Conservation (phyloP, 1,140 invertebrate genomes). For the Helicoverpa armigera region DNA sequence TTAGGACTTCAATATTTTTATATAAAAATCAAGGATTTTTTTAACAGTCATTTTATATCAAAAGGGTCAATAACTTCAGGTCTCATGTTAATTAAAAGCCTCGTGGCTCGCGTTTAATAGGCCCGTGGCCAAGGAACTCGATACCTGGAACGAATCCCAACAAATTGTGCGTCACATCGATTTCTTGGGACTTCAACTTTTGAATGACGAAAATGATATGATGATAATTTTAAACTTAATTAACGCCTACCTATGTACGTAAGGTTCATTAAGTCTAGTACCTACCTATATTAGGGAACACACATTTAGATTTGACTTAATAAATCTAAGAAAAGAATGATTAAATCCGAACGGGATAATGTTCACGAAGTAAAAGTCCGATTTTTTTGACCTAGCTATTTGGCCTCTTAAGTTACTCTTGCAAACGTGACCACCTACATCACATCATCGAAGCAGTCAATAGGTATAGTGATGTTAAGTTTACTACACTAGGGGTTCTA, state of each 20-base stretch:
- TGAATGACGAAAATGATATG: background rate
- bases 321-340: too few species aligned
- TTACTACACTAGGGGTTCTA: background rate
- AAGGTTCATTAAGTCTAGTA: too few species aligned
- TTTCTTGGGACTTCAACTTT: background rate
- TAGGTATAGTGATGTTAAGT: background rate
- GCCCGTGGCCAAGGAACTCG: background rate
- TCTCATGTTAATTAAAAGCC: constrained; percentile 1
- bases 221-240: background rate
- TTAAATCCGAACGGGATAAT: too few species aligned
- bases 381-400: too few species aligned
- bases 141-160: constrained; percentile 1
- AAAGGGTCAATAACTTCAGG: background rate
- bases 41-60: background rate
- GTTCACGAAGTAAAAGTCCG: too few species aligned
- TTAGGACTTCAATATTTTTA: background rate
- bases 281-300: too few species aligned
- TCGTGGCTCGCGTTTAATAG: background rate
- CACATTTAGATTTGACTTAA: too few species aligned
- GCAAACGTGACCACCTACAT: too few species aligned
- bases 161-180: constrained; percentile 22
- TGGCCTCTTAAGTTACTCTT: too few species aligned
- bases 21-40: too few species aligned
- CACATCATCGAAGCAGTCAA: too few species aligned
- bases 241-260: too few species aligned